Evolutionary conservation across 2,113 vertebrate genomes (phyloP).

Genomic region (Progne subis): DNA sequence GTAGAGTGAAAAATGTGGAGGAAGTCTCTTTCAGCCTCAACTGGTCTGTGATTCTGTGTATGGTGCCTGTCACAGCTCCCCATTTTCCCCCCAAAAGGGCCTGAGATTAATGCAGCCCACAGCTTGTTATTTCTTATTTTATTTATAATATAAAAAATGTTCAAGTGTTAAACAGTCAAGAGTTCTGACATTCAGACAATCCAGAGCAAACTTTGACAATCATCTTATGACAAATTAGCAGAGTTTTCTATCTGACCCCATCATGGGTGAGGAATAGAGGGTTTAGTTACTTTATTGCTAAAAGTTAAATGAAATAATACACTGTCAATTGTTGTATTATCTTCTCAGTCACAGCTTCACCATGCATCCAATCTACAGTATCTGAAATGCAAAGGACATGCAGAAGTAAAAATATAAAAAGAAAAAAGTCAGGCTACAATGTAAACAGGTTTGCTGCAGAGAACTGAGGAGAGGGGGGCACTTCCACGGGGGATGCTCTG

Average conservation of each 20-base stretch:
- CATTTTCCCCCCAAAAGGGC: not conserved
- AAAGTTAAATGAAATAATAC: conserved; percentile 94
- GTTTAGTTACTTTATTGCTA: conserved; percentile 92
- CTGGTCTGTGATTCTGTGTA: not conserved
- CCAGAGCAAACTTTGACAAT: conserved; percentile 86
- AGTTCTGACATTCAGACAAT: conserved; percentile 80
- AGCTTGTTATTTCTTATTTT: conserved; percentile 77
- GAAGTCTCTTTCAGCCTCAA: not conserved
- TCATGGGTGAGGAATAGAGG: conserved; percentile 74
- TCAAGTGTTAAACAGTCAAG: conserved; percentile 86
- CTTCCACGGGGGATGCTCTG: conserved; percentile 43
- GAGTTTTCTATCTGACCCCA: conserved; percentile 89
- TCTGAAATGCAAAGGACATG: conserved; percentile 98
- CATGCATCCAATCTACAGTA: conserved; percentile 97
- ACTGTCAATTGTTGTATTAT: conserved; percentile 88
- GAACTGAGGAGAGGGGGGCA: conserved; percentile 64
- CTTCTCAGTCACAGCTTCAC: conserved; percentile 94
- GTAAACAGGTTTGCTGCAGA: conserved; percentile 77
- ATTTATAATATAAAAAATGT: conserved; percentile 86
- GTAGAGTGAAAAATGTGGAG: not conserved
- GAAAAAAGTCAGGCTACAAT: conserved; percentile 75
- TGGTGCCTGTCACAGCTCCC: not conserved
- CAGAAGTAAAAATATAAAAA: conserved; percentile 87
- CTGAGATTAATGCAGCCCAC: conserved; percentile 68
- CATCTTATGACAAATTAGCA: conserved; percentile 91